Evolutionary conservation across 1,140 invertebrate species (phyloP).

Genomic region (Drosophila malerkotliana): DNA sequence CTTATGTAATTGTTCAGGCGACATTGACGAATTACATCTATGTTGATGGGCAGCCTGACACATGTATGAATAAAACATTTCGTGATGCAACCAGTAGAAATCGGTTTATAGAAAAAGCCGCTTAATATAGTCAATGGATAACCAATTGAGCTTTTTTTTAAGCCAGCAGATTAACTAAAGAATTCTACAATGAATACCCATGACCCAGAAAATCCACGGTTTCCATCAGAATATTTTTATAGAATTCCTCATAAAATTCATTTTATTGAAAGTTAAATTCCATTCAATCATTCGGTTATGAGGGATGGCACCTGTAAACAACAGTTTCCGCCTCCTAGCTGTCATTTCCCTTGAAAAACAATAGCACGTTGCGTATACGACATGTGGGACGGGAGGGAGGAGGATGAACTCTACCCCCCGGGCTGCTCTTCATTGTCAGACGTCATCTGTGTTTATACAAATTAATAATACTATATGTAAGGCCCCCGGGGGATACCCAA

Average conservation of each 20-base stretch:
- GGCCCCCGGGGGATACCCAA: constrained; percentile 1
- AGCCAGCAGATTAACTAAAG: background rate
- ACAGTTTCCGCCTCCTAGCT: background rate
- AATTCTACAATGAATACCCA: background rate
- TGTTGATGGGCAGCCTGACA: constrained; percentile 26
- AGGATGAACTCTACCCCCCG: constrained; percentile 1
- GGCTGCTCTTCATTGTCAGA: background rate
- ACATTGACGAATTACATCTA: constrained; percentile 33
- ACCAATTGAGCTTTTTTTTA: background rate
- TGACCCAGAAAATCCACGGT: background rate
- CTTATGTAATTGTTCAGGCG: constrained; percentile 13
- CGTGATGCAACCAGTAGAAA: constrained; percentile 1
- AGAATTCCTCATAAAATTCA: background rate
- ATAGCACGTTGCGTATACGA: constrained; percentile 35
- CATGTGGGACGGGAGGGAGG: constrained; percentile 11
- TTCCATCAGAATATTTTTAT: background rate
- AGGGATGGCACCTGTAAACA: constrained; percentile 1
- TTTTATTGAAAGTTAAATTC: background rate
- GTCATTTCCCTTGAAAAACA: constrained; percentile 3
- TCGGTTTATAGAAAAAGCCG: background rate
- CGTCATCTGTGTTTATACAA: constrained; percentile 48
- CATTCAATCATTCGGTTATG: background rate
- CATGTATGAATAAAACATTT: constrained; percentile 49
- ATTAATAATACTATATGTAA: constrained; percentile 27
- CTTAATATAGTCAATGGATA: background rate